These are phyloP conservation scores for Indicator maculatus DNA, from an alignment of 2,113 vertebrate species.

Conservation along the genomic window DNA sequence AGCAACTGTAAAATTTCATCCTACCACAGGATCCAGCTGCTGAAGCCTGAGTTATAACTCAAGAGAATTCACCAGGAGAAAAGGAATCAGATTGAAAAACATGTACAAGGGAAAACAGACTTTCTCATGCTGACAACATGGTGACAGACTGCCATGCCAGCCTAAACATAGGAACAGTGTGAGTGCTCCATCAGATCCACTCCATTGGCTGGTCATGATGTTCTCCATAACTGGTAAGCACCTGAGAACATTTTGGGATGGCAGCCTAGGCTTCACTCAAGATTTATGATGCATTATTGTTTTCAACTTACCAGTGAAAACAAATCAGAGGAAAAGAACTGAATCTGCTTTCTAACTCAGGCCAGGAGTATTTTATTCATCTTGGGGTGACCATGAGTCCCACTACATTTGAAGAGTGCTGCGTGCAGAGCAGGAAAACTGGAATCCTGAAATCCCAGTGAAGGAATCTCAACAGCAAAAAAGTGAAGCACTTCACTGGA, in stretches of 20 bases:
- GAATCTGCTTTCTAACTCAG: neutral
- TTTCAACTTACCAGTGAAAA: neutral
- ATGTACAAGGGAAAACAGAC: neutral
- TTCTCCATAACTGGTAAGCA: neutral
- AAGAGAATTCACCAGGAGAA: neutral
- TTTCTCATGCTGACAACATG: neutral
- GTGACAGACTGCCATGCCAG: neutral
- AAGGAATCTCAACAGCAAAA: neutral
- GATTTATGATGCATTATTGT: neutral
- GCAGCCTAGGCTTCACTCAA: neutral
- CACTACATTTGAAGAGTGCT: neutral
- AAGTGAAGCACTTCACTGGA: neutral
- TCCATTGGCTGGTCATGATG: fast-evolving
- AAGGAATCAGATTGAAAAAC: neutral
- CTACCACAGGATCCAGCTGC: neutral
- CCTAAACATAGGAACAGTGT: neutral
- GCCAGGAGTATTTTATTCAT: neutral
- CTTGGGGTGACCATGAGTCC: neutral
- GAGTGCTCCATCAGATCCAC: neutral
- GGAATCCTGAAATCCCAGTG: neutral
- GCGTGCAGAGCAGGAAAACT: neutral
- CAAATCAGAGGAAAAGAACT: neutral
- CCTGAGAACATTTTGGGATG: neutral
- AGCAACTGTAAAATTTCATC: neutral
- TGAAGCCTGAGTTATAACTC: neutral